These are phyloP conservation scores for Drosophila orosa DNA, from an alignment of 1,140 invertebrate genomes.

Conservation along the genomic window DNA sequence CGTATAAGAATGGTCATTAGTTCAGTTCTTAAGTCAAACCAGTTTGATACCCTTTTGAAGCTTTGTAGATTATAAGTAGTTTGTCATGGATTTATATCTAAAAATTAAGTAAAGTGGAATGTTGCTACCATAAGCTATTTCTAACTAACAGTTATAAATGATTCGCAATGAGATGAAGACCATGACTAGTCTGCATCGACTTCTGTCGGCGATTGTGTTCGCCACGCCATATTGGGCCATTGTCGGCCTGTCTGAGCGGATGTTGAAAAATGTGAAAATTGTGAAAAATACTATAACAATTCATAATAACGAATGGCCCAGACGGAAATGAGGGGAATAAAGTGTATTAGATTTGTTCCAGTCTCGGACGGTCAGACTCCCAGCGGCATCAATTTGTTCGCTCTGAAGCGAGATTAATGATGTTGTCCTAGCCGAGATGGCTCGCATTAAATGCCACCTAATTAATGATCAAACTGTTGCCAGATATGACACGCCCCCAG, in stretches of 20 bases:
- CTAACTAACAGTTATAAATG: constrained; percentile 38
- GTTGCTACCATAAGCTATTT: background rate
- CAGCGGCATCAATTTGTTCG: constrained; percentile 64
- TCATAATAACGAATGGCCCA: constrained; percentile 33
- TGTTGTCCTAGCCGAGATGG: constrained; percentile 32
- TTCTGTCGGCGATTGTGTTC: constrained; percentile 28
- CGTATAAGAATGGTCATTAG: background rate
- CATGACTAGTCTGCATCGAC: constrained; percentile 18
- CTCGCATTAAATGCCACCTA: constrained; percentile 53
- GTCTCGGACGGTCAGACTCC: constrained; percentile 18
- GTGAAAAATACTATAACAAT: constrained; percentile 60
- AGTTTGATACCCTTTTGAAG: background rate
- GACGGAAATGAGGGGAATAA: constrained; percentile 57
- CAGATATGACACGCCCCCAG: constrained; percentile 16
- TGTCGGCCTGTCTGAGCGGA: constrained; percentile 14
- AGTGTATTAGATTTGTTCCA: constrained; percentile 64
- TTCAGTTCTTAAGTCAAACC: background rate
- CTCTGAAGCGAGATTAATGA: constrained; percentile 64
- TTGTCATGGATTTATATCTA: background rate
- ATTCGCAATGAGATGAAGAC: constrained; percentile 48
- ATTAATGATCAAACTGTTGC: constrained; percentile 64
- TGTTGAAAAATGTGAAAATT: constrained; percentile 69
- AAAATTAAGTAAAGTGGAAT: background rate
- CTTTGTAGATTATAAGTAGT: background rate
- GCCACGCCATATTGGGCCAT: constrained; percentile 11